phyloP scores from a whole-genome alignment of 35 echinoderm and acorn worm genomes.

The Ophioderma brevispina region DNA sequence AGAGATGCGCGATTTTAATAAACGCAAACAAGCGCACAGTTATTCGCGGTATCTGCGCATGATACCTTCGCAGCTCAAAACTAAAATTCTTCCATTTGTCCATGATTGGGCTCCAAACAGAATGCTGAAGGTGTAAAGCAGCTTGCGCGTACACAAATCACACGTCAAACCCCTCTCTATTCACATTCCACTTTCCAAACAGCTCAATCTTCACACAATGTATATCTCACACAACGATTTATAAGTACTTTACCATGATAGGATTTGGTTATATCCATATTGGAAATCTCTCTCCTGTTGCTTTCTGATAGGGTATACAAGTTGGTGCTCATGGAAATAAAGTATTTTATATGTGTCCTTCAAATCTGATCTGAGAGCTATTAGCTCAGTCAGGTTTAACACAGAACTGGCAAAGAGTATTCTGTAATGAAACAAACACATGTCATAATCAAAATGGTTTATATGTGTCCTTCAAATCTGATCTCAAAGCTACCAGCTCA shows the following conservation, averaged over 20 bases:
- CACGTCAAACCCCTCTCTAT: too few relatives aligned
- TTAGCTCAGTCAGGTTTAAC: constrained; percentile 90
- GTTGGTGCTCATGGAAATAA: constrained; percentile 99
- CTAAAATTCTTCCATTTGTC: too few relatives aligned
- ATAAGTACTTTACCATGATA: constrained; percentile 77
- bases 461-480: constrained; percentile 55
- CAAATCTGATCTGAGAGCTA: constrained; percentile 82
- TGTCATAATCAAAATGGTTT: constrained; percentile 96
- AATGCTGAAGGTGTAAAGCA: too few relatives aligned
- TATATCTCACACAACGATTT: neutral
- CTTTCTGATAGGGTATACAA: constrained; percentile 93
- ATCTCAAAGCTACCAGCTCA: constrained; percentile 86
- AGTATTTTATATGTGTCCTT: constrained; percentile 62
- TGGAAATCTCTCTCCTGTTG: constrained; percentile 97
- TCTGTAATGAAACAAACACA: constrained; percentile 48
- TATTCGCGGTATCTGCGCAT: too few relatives aligned
- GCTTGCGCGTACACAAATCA: too few relatives aligned
- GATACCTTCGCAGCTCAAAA: too few relatives aligned
- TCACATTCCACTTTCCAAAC: too few relatives aligned
- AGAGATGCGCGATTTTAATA: too few relatives aligned
- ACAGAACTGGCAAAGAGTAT: constrained; percentile 92
- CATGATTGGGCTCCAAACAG: too few relatives aligned
- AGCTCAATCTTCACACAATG: too few relatives aligned
- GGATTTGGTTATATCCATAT: constrained; percentile 98
- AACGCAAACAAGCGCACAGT: too few relatives aligned